Base-by-base conservation (phyloP, 2,797 vertebrate genomes). In the Salmo trutta region DNA sequence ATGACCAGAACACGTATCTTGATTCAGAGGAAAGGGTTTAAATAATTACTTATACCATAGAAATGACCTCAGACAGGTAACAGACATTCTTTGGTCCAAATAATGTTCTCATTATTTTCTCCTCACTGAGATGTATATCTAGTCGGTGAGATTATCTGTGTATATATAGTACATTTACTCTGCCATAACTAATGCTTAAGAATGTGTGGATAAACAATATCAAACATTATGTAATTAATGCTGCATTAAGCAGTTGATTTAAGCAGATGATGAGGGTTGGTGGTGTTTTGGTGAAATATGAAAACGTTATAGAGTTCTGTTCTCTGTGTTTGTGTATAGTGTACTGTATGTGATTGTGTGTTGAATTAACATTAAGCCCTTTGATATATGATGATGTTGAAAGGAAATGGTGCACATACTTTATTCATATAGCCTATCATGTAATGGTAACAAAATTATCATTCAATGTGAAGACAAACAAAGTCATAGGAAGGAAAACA, bases 131-230 rank as follows among this genome's bases (percentile, higher is more conserved):
- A 59, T 59, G 17, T 59, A 59, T 59, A 59, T 59, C 19, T 59
- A 21, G 41, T 10, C 41, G 10, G 41, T n/a, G n/a, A 19, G 54
- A 19, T 59, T 59, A 59, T 59, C n/a, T 59, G 17, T 59, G 19
- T 47, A 47, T 59, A 59, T 21, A 59, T n/a, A n/a, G 56, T 59
- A 8, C 19, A 59, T 21, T 59, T 59, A 59, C 19, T 59, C 56
- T 59, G 56, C 56, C 56, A 59, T n/a, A 21, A 59, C 56, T 59
- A 59, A 59, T 59, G 19, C 56, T 59, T 59, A 59, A 59, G 56
- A 19, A 59, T 59, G 56, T 59, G 56, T 27, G 29, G 24, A 67
- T 29, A 33, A 27, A 66, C 4, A 29, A 2, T 29, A 27, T 66
- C 21, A 66, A 24, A 31, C 21, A 67, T 5, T 3, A 67, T 67